Base-by-base conservation (phyloP, 2,113 vertebrate species). In the Lepisosteus osseus region DNA sequence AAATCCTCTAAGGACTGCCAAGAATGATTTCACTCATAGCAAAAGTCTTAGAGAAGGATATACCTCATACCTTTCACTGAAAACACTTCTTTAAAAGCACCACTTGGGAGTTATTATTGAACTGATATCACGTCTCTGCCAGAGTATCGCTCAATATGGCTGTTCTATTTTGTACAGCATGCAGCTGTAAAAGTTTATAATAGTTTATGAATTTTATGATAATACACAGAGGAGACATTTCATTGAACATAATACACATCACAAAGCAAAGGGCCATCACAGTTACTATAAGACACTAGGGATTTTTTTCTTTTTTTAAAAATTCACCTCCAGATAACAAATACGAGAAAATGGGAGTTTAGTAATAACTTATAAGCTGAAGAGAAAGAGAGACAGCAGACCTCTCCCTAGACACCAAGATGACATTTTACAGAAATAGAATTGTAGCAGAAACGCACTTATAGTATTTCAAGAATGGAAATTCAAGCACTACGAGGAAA, bases 1-100 rank as follows among this genome's bases (percentile, higher is more conserved):
- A 83, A 82, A 75, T 77, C 77, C 80, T 83, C 77, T 43, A 79
- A 82, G 81, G 72, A 83, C 80, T 87, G 86, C 87, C 87, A 88
- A 83, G 73, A 83, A 80, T 77, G 75, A 79, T 82, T 84, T 77
- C 59, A 68, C 78, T 76, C 54, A 70, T 78, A 89, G 87, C 88
- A 82, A 86, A 75, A 80, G 84, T 71, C 77, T 74, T 82, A 80
- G 80, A 80, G 86, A 85, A 80, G 84, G 78, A 81, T 81, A 77
- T 68, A 76, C 71, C 70, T 68, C 74, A 40, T 80, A 87, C 86
- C 86, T 84, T 85, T 69, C 41, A 51, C 63, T 40, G 11, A 56
- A 69, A 56, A 47, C 43, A 17, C 70, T 59, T 9, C 59, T 54
- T 61, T 55, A 45, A 70, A 73, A 59, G 40, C 61, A 54, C 29